Percentiles rank a stretch among this genome's conserved stretches.
Conservation (phyloP, 2,113 vertebrate species). For the Brachypteracias leptosomus region DNA sequence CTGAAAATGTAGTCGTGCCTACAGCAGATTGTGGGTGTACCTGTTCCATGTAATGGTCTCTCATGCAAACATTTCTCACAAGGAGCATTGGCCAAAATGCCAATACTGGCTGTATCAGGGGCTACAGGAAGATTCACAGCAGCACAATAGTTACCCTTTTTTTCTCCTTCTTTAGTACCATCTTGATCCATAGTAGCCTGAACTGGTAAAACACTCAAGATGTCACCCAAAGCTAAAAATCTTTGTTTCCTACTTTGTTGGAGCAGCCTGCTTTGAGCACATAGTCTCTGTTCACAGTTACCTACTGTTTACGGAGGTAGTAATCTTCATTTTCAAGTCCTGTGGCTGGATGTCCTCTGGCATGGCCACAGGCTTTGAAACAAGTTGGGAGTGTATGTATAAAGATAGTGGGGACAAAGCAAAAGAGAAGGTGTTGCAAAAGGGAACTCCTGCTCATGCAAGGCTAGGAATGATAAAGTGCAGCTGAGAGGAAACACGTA, state of each 20-base stretch:
- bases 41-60: neutral
- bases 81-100: neutral
- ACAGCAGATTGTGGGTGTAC: neutral
- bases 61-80: neutral
- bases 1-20: neutral
- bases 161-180: neutral
- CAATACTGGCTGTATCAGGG: neutral
- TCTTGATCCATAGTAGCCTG: neutral
- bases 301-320: neutral
- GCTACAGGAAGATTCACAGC: neutral
- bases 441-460: neutral
- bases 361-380: neutral
- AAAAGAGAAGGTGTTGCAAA: neutral
- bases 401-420: neutral
- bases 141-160: neutral
- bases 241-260: neutral
- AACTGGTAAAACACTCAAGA: neutral
- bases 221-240: neutral
- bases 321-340: neutral
- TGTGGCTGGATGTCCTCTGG: neutral
- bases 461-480: neutral
- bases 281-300: neutral
- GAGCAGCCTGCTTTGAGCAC: neutral
- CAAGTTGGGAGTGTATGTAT: neutral
- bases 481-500: neutral